Conservation (phyloP, 37 sponge, comb jelly and placozoan genomes). For the Spongilla lacustris region DNA sequence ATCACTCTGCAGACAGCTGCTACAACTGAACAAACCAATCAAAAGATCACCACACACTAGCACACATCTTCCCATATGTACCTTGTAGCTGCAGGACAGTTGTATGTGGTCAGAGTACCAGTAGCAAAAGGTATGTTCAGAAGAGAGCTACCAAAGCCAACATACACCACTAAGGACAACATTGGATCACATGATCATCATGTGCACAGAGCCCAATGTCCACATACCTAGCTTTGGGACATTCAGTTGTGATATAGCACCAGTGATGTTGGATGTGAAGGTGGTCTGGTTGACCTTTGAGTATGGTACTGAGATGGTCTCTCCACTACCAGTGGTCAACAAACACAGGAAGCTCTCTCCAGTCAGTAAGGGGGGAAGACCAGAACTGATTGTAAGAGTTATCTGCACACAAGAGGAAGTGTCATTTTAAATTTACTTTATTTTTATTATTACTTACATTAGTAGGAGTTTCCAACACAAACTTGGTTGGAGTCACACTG, state of each 20-base stretch:
- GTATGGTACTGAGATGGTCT: not conserved
- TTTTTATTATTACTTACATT: too few species aligned
- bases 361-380: slow-evolving; percentile 27
- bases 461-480: slow-evolving; percentile 10
- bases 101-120: slow-evolving; percentile 30
- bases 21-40: slow-evolving; percentile 18
- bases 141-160: slow-evolving; percentile 41
- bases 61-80: not conserved
- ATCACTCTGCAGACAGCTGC: slow-evolving; percentile 31
- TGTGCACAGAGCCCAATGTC: not conserved
- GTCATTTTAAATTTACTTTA: too few species aligned
- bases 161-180: slow-evolving; percentile 15
- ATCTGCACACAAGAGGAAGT: too few species aligned
- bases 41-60: not conserved
- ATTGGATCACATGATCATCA: not conserved
- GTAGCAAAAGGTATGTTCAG: slow-evolving; percentile 32
- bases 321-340: not conserved
- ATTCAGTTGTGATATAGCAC: not conserved
- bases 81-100: slow-evolving; percentile 28
- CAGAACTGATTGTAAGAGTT: slow-evolving; percentile 17
- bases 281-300: not conserved
- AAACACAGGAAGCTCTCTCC: slow-evolving; percentile 39
- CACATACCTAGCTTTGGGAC: slow-evolving; percentile 7
- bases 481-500: slow-evolving; percentile 30
- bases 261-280: not conserved